These are phyloP conservation scores for Chironomus tepperi DNA, from an alignment of 1,140 invertebrate genomes.

Conservation along the genomic window DNA sequence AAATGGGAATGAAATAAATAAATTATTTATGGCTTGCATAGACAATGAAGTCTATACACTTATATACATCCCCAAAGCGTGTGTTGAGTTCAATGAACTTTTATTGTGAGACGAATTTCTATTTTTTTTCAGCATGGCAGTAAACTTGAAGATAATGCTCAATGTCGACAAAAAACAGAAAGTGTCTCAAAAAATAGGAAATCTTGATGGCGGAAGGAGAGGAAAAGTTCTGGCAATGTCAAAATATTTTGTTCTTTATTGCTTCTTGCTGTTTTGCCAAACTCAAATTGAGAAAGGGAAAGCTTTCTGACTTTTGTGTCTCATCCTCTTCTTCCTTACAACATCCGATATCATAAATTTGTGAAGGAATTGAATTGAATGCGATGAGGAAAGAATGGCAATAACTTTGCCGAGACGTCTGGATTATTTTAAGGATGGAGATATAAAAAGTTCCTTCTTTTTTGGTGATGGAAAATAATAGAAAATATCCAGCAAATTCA, in stretches of 20 bases:
- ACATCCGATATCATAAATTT: constrained; percentile 11
- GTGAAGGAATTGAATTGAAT: not conserved
- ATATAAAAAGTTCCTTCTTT: not conserved
- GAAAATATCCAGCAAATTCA: not conserved
- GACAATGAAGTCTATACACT: too few relatives aligned
- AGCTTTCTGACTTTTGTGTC: not conserved
- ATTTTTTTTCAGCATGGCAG: not conserved
- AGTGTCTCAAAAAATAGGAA: not conserved
- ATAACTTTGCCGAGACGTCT: not conserved
- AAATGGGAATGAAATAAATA: too few relatives aligned
- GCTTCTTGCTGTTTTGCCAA: not conserved
- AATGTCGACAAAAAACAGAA: not conserved
- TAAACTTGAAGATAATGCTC: not conserved
- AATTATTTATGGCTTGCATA: too few relatives aligned
- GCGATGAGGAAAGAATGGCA: not conserved
- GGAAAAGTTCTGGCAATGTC: constrained; percentile 1
- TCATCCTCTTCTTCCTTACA: not conserved
- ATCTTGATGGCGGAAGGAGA: not conserved
- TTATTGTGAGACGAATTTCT: too few relatives aligned
- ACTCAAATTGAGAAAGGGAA: not conserved
- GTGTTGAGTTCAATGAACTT: too few relatives aligned
- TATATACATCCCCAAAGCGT: too few relatives aligned
- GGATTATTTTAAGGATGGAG: not conserved
- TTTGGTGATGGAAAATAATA: not conserved
- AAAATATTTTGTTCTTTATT: not conserved